A percentile compares a stretch with the other conserved stretches of the same genome.
Evolutionary conservation across 2,888 invertebrate genomes (phyloP).

Genomic region (Eupelmus urozonus): DNA sequence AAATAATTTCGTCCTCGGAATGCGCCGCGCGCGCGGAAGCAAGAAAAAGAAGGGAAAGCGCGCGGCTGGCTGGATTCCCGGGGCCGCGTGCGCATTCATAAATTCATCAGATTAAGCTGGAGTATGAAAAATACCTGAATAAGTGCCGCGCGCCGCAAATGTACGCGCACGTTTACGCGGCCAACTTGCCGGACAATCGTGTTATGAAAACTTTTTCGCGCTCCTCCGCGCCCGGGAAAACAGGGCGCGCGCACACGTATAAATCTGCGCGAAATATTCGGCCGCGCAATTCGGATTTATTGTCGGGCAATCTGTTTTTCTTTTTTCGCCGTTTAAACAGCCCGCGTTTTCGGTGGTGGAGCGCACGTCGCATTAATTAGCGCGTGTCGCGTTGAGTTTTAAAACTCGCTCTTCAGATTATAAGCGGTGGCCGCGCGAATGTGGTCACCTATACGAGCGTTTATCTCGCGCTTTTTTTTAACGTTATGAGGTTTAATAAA

Average conservation of each 20-base stretch:
- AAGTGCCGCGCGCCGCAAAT: slow-evolving; percentile 44
- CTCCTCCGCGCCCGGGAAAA: not conserved
- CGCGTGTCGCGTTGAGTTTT: slow-evolving; percentile 17
- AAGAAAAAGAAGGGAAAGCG: not conserved
- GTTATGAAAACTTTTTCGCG: slow-evolving; percentile 14
- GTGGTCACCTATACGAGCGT: no score
- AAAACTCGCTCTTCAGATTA: slow-evolving; percentile 40
- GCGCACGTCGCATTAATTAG: slow-evolving; percentile 43
- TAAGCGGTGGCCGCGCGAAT: no score
- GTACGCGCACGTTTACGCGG: not conserved
- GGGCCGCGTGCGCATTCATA: slow-evolving; percentile 63
- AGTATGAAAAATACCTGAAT: slow-evolving; percentile 66
- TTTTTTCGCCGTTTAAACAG: not conserved
- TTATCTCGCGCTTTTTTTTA: no score
- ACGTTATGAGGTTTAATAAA: no score
- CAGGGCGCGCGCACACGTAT: not conserved
- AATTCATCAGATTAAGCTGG: slow-evolving; percentile 66
- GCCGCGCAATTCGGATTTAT: slow-evolving; percentile 43
- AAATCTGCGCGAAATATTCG: not conserved
- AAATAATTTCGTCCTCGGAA: slow-evolving; percentile 6
- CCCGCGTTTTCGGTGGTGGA: not conserved
- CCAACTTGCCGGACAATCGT: not conserved
- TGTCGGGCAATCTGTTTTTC: slow-evolving; percentile 32
- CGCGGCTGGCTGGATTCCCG: slow-evolving; percentile 18
- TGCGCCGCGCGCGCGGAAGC: not conserved